A percentile compares a stretch with the other conserved stretches of the same genome.
These are phyloP conservation scores for Embidobia sp. DNA, from an alignment of 2,888 invertebrate genomes.

Conservation along the genomic window DNA sequence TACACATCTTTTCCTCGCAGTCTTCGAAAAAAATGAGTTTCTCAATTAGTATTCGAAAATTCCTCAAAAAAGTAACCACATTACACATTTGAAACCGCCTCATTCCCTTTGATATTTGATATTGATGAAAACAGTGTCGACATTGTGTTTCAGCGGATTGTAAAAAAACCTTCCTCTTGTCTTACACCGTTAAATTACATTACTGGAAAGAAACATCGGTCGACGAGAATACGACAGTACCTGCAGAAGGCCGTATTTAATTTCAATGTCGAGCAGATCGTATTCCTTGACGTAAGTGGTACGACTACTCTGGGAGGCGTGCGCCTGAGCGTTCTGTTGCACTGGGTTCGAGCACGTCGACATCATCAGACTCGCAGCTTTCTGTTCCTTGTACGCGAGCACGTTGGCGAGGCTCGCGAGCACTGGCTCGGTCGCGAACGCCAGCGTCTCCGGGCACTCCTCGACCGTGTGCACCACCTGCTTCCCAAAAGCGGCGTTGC, in stretches of 20 bases:
- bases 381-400: slow-evolving; percentile 89
- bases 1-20: no score
- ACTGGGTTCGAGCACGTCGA: slow-evolving; percentile 75
- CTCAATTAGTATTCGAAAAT: no score
- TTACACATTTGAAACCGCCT: no score
- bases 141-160: no score
- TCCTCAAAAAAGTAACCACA: no score
- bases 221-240: no score
- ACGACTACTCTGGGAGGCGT: slow-evolving; percentile 76
- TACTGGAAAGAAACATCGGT: no score
- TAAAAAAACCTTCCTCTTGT: no score
- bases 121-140: no score
- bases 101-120: no score
- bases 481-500: slow-evolving; percentile 22
- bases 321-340: slow-evolving; percentile 68
- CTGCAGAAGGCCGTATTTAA: slow-evolving; percentile 96
- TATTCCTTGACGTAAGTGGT: slow-evolving; percentile 90
- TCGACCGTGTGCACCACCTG: slow-evolving; percentile 83
- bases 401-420: slow-evolving; percentile 94
- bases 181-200: no score
- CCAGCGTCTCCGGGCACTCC: slow-evolving; percentile 93
- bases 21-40: no score
- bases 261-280: slow-evolving; percentile 94
- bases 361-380: slow-evolving; percentile 79
- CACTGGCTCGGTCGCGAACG: slow-evolving; percentile 97